Base-by-base conservation (phyloP, 2,888 invertebrate genomes). In the Morpho achilles region DNA sequence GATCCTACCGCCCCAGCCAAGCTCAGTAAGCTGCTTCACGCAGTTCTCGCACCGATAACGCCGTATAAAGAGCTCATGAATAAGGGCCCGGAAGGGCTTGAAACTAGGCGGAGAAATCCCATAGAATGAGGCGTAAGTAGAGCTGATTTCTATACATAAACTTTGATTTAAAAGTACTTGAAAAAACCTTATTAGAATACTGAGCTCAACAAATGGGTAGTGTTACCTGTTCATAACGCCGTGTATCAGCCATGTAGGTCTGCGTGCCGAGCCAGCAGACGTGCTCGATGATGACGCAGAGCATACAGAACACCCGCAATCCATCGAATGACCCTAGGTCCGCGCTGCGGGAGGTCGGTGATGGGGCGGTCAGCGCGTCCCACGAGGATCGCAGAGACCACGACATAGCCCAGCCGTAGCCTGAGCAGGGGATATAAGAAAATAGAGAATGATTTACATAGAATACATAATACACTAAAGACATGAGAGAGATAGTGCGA, bases 201-300 rank as follows among this genome's bases (percentile, higher is more conserved):
- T n/a, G n/a, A 46, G 16, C 5, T 46, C 32, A 32, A 3, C 32
- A 32, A 10, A 52, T 22, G 7, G 8, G 23, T 6, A 39, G n/a
- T n/a, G 56, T 60, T 40, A 87, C 89, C 82, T 75, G 72, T 61
- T 88, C 88, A 10, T 74, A 76, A 40, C 70, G 72, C 51, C 80
- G 68, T 3, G 87, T 79, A 63, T 85, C 79, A 7, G 74, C 73
- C 56, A 85, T 69, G 65, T 84, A 88, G 8, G 83, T 66, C 64
- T 81, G 80, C 63, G 82, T 79, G 70, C 78, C 79, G 70, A 89
- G 79, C 87, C 87, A 89, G 73, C 82, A 80, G 16, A 89, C 87
- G 75, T 89, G 89, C 66, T 88, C 89, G 32, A 89, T 72, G 73
- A 89, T 82, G 74, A 89, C 82, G 67, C 82, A 82, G 68, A 84